Evolutionary conservation across 1,140 invertebrate species (phyloP), one percentile per base, ranked within the genome.

Genomic region (Macrobrachium rosenbergii): DNA sequence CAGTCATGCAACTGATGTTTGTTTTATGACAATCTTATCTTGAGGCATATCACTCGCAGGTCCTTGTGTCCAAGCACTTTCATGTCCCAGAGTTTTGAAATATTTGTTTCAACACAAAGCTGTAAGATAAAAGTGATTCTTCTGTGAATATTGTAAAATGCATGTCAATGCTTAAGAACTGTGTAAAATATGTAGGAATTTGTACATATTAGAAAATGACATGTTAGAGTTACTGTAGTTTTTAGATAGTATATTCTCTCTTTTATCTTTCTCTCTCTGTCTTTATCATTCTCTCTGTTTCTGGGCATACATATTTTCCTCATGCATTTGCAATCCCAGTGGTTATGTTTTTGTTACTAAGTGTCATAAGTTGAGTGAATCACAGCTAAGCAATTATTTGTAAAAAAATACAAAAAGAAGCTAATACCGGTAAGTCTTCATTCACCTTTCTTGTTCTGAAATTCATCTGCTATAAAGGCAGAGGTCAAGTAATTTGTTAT

Each of bases 101-200:
- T 81, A 63, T 81, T 76, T 80, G 81, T 63, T 79, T 80, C 81
- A 75, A 87, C 73, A 87, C 63, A 79, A 82, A 80, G 62, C 43
- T 87, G 85, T 87, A 87, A 87, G 85, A 87, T 87, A 87, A 87
- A 76, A 59, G 58, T 79, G 85, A 87, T 63, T 69, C 52, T 78
- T 79, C 81, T 87, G 85, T 87, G 85, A 87, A 81, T 87, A 87
- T 43, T 87, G 85, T 87, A 87, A 87, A 81, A 87, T 87, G 85
- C 85, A 87, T 87, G 85, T 87, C 85, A 81, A 79, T 87, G 85
- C 85, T 87, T 87, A 79, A 87, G 85, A 87, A 81, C 67, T 87
- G 85, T 87, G 79, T 87, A 87, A 87, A 73, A 87, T 75, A 69
- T 81, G 78, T 87, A 87, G 78, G 69, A 87, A 81, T 60, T 79